Evolutionary conservation across 2,797 vertebrate genomes (phyloP), one percentile per base, ranked within the genome.

Genomic region (Melanogrammus aeglefinus): DNA sequence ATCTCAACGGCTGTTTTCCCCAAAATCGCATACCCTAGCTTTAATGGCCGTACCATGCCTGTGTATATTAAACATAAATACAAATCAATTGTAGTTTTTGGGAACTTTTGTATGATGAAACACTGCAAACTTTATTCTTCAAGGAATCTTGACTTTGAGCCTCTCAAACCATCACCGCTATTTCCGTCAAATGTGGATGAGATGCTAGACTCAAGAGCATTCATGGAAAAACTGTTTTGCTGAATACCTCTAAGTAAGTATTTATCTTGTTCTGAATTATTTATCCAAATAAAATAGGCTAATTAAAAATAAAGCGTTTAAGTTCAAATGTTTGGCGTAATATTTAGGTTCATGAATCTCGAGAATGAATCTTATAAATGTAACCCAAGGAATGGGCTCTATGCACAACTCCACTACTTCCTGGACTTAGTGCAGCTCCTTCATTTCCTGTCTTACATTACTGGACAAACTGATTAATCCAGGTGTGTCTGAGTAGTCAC

Each of bases 261-360:
- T 81, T 74, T 86, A 72, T 85, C 63, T 88, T 75, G 75, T 74
- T 36, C n/a, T 27, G 39, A 36, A 73, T 14, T 21, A 72, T 0
- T 24, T 84, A 63, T 84, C 84, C 76, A 73, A 83, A 82, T 86
- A 10, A 84, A 82, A 82, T 83, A n/a, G n/a, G n/a, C n/a, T n/a
- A 44, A 77, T 1, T 79, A 82, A 18, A 85, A 90, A 86, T 85
- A 80, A 87, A 89, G 10, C 10, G 29, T 29, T 13, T 31, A 31
- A 35, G 31, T 21, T 2, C 18, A 35, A 27, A 35, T 8, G 33
- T 12, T 27, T 27, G 63, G n/a, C 1, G 57, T 24, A n/a, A 63
- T n/a, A 63, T 63, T 63, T 8, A 69, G 8, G 14, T 24, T n/a
- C 18, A 63, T 63, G 57, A 63, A 63, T 24, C 57, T 57, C 47